These are phyloP conservation scores for Cynodonichthys magdalenae DNA, from an alignment of 2,797 vertebrate genomes.

Conservation along the genomic window DNA sequence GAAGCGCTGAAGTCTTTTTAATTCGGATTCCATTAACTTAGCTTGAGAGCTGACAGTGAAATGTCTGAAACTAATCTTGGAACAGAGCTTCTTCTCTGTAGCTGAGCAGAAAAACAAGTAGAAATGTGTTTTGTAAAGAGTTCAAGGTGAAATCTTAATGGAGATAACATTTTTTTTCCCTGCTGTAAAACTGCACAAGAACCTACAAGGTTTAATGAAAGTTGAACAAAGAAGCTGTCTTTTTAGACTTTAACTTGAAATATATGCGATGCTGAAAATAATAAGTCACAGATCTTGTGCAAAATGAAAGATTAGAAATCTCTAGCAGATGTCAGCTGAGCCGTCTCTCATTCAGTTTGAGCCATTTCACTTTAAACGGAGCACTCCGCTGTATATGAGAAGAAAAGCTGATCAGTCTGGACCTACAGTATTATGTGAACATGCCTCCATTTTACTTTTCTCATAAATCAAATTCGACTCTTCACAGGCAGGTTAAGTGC, in stretches of 20 bases:
- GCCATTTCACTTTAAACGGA: background rate
- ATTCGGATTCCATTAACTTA: background rate
- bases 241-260: background rate
- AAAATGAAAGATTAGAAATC: too few species aligned
- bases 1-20: background rate
- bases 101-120: background rate
- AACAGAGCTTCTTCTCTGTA: background rate
- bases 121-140: background rate
- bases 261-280: background rate
- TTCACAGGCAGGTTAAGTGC: constrained; percentile 49
- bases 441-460: constrained; percentile 23
- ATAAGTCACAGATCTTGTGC: too few species aligned
- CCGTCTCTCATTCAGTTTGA: background rate
- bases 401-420: background rate
- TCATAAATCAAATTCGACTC: constrained; percentile 42
- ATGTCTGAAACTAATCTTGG: background rate
- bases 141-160: background rate
- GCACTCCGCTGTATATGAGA: background rate
- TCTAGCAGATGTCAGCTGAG: too few species aligned
- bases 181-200: too few species aligned
- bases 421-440: background rate
- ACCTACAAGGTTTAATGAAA: too few species aligned
- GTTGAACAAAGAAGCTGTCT: background rate
- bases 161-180: too few species aligned
- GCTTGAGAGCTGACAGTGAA: background rate